Percentiles rank a stretch among this genome's conserved stretches.
These are phyloP conservation scores for Gobiocypris rarus DNA, from an alignment of 2,113 vertebrate species.

Conservation along the genomic window DNA sequence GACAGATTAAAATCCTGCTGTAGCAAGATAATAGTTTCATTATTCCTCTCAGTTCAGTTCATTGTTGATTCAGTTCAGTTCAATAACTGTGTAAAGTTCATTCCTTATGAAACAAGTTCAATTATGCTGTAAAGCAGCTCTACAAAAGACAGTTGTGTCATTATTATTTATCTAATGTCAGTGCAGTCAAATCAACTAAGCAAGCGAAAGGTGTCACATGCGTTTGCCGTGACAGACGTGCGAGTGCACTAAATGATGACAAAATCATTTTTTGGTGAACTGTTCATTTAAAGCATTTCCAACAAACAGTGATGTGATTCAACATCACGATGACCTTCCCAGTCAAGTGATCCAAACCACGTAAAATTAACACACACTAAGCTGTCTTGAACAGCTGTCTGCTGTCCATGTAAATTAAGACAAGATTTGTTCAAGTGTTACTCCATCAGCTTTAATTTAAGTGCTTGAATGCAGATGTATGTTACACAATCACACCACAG, in stretches of 20 bases:
- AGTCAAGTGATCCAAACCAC: slow-evolving; percentile 59
- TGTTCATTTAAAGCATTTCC: neutral
- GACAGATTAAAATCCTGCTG: no score
- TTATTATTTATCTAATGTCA: no score
- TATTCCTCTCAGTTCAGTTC: no score
- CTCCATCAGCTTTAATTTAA: slow-evolving; percentile 53
- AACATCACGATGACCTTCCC: slow-evolving; percentile 11
- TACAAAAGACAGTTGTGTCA: no score
- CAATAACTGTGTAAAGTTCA: no score
- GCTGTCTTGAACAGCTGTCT: slow-evolving; percentile 61
- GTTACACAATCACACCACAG: slow-evolving; percentile 31
- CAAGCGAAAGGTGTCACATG: no score
- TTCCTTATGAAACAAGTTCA: no score
- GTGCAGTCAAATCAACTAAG: no score
- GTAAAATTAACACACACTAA: slow-evolving; percentile 41
- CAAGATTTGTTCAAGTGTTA: slow-evolving; percentile 41
- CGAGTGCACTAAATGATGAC: neutral
- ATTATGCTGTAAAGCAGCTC: no score
- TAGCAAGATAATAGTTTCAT: no score
- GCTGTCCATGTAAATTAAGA: slow-evolving; percentile 55
- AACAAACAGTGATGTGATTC: neutral
- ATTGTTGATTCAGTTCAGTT: no score
- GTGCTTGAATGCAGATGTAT: slow-evolving; percentile 18
- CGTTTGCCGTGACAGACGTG: no score
- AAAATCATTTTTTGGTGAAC: neutral